Evolutionary conservation across 1,140 invertebrate genomes (phyloP), one percentile per base, ranked within the genome.

Genomic region (Pseudoatta argentina): DNA sequence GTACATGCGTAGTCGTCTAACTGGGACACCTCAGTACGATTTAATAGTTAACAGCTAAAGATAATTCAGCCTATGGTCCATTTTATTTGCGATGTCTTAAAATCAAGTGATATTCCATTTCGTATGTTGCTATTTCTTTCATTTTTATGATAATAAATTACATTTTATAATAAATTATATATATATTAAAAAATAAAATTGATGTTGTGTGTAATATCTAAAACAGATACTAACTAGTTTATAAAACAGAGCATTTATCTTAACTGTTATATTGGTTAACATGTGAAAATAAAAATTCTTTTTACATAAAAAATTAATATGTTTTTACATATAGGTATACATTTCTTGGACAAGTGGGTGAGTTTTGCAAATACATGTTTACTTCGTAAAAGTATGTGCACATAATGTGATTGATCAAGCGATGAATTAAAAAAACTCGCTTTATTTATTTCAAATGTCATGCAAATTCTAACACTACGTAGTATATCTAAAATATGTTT

Each of bases 21-120:
- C 96, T 82, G 97, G 97, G 16, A 94, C 95, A 82, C 96, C 97
- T 16, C 96, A 98, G 87, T 98, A 97, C 91, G 97, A 98, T 91
- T 95, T 97, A 90, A 89, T 97, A 27, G 67, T 92, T 90, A 87
- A 69, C 79, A 82, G 12, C 85, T 87, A 79, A 83, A 53, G 27
- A 30, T 57, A 73, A 55, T 59, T 59, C 34, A n/a, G 5, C 44
- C 16, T 51, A 44, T 73, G 1, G 12, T 16, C 0, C 51, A 24
- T 63, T 63, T 24, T 39, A 61, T 30, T 69, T n/a, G 30, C 14
- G 18, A 48, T 64, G 16, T 66, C 3, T 66, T 67, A 4, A 51
- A 3, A 48, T 69, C 30, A n/a, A 75, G 2, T 27, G 0, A 55
- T 24, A 55, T 3, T 55, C 16, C 30, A 72, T 18, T 83, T 27